Conservation (phyloP, 2,888 invertebrate species). For the Aphelenchoides bicaudatus region DNA sequence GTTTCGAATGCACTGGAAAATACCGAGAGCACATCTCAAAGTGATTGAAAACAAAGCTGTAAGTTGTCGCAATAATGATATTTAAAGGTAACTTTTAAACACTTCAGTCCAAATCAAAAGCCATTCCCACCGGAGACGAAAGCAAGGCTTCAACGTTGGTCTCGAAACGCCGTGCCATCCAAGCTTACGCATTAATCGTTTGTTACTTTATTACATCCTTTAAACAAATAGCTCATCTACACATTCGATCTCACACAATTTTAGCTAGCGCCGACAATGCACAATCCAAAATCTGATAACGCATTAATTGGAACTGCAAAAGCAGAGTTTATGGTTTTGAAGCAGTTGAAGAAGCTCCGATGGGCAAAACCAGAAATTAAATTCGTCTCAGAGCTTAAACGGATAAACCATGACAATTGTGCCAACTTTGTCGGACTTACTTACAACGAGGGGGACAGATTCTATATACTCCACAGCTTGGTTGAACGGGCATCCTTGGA, state of each 20-base stretch:
- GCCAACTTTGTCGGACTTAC: conserved; percentile 49
- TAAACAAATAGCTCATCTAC: too few relatives aligned
- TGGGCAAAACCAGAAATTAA: conserved; percentile 44
- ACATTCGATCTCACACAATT: too few relatives aligned
- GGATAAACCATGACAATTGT: conserved; percentile 53
- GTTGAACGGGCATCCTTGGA: conserved; percentile 53
- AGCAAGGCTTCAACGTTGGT: conserved; percentile 32
- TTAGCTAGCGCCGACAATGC: too few relatives aligned
- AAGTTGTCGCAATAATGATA: neutral
- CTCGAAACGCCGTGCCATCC: conserved; percentile 32
- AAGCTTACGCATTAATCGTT: conserved; percentile 49
- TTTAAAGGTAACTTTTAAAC: conserved; percentile 9
- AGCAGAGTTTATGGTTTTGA: conserved; percentile 48
- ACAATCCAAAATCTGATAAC: too few relatives aligned
- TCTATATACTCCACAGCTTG: conserved; percentile 46
- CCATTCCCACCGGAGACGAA: neutral
- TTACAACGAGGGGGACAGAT: conserved; percentile 47
- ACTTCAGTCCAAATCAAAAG: conserved; percentile 33
- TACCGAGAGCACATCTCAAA: conserved; percentile 42
- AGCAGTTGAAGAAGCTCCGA: conserved; percentile 42
- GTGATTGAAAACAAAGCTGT: conserved; percentile 51
- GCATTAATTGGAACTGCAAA: conserved; percentile 45
- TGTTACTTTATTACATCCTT: too few relatives aligned
- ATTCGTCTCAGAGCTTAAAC: conserved; percentile 48
- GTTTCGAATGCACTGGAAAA: conserved; percentile 52